Evolutionary conservation across 2,797 vertebrate genomes (phyloP).

Genomic region (Melanotaenia pygmaea): DNA sequence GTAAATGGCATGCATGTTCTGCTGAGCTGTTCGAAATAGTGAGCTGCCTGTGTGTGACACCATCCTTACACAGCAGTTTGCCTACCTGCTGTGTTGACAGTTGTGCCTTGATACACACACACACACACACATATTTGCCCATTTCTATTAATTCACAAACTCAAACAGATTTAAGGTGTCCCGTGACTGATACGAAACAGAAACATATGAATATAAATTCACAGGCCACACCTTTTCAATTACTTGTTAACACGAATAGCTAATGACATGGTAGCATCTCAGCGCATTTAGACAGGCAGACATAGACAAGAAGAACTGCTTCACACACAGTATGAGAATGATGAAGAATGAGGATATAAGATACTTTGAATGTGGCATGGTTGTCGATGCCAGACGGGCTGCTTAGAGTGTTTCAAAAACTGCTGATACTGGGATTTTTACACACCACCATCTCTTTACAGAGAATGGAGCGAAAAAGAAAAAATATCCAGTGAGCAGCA

Average conservation of each 20-base stretch:
- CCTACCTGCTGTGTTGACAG: constrained; percentile 22
- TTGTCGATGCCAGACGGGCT: too few species aligned
- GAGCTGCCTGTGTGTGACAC: constrained; percentile 20
- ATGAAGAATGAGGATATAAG: not conserved
- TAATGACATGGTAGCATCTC: not conserved
- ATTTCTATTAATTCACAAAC: constrained; percentile 6
- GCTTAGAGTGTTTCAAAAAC: too few species aligned
- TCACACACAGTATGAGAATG: too few species aligned
- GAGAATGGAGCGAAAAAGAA: too few species aligned
- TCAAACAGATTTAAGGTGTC: not conserved
- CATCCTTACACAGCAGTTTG: constrained; percentile 38
- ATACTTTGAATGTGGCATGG: too few species aligned
- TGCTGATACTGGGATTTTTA: too few species aligned
- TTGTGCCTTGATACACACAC: constrained; percentile 1
- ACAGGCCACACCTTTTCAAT: not conserved
- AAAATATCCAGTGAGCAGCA: too few species aligned
- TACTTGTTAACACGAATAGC: not conserved
- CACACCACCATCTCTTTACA: too few species aligned
- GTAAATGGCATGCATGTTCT: constrained; percentile 70
- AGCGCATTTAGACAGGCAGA: too few species aligned
- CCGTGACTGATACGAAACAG: not conserved
- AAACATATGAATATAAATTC: constrained; percentile 8
- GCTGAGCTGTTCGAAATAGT: constrained; percentile 61
- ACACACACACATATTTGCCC: not conserved
- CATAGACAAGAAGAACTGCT: too few species aligned